Conservation (phyloP, 2,888 invertebrate species). For the Oxycera nigricornis region DNA sequence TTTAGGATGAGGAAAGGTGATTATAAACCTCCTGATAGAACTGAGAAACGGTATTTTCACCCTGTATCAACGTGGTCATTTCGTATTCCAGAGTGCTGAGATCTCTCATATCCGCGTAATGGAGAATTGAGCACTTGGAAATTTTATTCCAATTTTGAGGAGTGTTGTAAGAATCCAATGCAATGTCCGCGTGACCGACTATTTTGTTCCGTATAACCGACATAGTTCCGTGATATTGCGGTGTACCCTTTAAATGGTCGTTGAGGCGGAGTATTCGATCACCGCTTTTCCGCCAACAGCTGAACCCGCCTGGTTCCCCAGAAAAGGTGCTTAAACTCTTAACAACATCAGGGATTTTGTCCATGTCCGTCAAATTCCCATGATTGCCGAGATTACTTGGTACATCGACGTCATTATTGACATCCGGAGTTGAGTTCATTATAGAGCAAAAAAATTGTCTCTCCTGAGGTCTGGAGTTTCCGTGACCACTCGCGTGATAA, state of each 20-base stretch:
- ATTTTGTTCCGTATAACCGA: background rate
- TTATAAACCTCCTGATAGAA: background rate
- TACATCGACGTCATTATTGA: background rate
- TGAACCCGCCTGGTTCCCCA: background rate
- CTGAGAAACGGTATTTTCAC: background rate
- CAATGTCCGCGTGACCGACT: background rate
- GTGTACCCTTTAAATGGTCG: background rate
- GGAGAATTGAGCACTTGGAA: background rate
- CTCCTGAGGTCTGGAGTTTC: no score
- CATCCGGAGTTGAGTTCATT: background rate
- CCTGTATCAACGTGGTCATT: background rate
- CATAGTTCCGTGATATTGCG: background rate
- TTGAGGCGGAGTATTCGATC: background rate
- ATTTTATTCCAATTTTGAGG: background rate
- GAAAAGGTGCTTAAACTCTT: background rate
- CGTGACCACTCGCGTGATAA: no score
- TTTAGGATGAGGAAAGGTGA: no score
- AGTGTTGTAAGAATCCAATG: background rate
- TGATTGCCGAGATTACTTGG: background rate
- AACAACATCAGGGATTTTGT: background rate
- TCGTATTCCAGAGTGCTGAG: background rate
- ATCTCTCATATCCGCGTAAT: background rate
- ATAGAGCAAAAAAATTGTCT: no score
- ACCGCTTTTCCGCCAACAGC: background rate
- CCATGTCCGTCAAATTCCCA: background rate